Evolutionary conservation across 2,113 vertebrate species (phyloP).

Genomic region (Alexandromys fortis): DNA sequence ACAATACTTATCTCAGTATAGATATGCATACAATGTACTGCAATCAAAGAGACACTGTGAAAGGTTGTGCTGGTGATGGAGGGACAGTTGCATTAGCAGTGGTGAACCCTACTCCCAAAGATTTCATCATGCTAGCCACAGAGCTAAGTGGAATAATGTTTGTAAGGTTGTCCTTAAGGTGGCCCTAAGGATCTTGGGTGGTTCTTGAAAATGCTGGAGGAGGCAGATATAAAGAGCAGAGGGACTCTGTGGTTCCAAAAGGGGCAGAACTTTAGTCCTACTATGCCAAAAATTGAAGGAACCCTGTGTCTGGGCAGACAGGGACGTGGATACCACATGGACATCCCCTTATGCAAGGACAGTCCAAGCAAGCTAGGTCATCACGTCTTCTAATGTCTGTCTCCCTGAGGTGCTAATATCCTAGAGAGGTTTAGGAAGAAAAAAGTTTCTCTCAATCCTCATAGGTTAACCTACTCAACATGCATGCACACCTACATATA

Average conservation of each 20-base stretch:
- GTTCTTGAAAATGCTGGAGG: neutral
- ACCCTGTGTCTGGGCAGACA: neutral
- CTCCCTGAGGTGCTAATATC: slow-evolving; percentile 4
- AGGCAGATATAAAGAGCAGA: slow-evolving; percentile 19
- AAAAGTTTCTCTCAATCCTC: neutral
- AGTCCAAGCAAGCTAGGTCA: neutral
- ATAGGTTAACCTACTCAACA: neutral
- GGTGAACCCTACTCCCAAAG: neutral
- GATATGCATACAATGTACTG: neutral
- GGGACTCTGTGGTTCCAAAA: neutral
- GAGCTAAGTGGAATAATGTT: neutral
- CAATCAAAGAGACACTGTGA: neutral
- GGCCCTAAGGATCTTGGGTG: neutral
- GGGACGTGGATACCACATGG: neutral
- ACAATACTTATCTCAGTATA: neutral
- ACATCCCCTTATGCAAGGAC: neutral
- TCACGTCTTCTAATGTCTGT: neutral
- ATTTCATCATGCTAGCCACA: neutral
- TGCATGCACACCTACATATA: neutral
- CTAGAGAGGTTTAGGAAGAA: neutral
- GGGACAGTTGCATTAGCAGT: neutral
- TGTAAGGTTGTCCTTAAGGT: neutral
- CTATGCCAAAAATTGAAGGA: neutral
- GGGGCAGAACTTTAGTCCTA: neutral
- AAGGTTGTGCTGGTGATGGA: neutral